These are phyloP conservation scores for Caenorhabditis sp. DNA, from an alignment of 2,888 invertebrate species.

Conservation along the genomic window DNA sequence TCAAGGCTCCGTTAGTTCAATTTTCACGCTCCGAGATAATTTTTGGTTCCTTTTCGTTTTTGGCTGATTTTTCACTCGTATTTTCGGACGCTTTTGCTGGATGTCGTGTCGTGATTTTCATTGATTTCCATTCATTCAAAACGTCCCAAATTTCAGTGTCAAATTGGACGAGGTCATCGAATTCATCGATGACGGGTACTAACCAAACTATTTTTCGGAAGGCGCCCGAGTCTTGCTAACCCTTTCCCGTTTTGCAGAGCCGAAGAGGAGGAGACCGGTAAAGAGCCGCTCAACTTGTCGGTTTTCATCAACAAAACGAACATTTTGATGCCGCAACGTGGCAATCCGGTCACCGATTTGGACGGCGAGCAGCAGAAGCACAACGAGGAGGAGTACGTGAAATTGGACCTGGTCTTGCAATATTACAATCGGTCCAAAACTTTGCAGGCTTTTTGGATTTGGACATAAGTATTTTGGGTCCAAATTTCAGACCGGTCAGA, in stretches of 20 bases:
- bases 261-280: constrained; percentile 18
- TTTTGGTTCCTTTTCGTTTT: not conserved
- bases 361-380: constrained; percentile 1
- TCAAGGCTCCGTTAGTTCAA: constrained; percentile 28
- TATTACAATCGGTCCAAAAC: no score
- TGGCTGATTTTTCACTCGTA: not conserved
- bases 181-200: constrained; percentile 52
- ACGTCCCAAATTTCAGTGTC: constrained; percentile 42
- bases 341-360: constrained; percentile 44
- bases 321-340: constrained; percentile 20
- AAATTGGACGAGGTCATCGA: constrained; percentile 42
- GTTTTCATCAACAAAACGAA: not conserved
- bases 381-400: not conserved
- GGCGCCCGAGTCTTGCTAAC: no score
- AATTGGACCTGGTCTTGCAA: no score
- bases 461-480: no score
- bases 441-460: no score
- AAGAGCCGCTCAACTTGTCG: not conserved
- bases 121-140: constrained; percentile 3
- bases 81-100: constrained; percentile 27
- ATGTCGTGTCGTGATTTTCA: constrained; percentile 12
- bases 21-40: not conserved
- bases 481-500: no score
- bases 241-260: constrained; percentile 21
- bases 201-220: no score